Evolutionary conservation across 2,797 vertebrate species (phyloP).

Genomic region (Brachyalestes nurse): DNA sequence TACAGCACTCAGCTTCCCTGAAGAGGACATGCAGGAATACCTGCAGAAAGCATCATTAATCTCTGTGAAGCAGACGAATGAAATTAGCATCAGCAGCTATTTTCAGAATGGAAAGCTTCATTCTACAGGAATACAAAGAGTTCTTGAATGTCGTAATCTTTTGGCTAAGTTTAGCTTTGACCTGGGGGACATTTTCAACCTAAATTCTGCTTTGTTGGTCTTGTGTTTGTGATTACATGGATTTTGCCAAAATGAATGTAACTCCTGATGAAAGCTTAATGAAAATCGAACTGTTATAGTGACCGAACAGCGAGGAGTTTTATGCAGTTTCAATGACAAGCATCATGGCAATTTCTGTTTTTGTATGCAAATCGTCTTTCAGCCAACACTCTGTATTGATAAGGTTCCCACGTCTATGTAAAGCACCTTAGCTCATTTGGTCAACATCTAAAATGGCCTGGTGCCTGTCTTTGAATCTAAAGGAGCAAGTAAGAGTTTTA

Average conservation of each 20-base stretch:
- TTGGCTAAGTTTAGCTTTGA: slow-evolving; percentile 13
- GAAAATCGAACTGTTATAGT: slow-evolving; percentile 1
- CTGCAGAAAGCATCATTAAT: neutral
- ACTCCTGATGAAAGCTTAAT: slow-evolving; percentile 1
- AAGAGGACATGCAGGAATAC: slow-evolving; percentile 27
- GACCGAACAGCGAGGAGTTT: neutral
- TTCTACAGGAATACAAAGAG: slow-evolving; percentile 4
- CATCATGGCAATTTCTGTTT: slow-evolving; percentile 10
- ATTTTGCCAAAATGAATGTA: slow-evolving; percentile 10
- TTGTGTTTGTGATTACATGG: slow-evolving; percentile 33
- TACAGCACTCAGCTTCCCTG: neutral
- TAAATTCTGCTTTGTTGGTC: neutral
- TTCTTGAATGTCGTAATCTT: neutral
- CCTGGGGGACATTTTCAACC: neutral
- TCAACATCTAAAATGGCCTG: neutral
- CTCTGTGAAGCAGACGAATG: too few relatives aligned
- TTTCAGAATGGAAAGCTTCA: neutral
- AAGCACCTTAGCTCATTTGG: neutral
- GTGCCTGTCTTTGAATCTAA: neutral
- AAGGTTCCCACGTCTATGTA: slow-evolving; percentile 10
- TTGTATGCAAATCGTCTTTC: slow-evolving; percentile 39
- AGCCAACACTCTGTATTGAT: neutral
- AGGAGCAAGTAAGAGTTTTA: neutral
- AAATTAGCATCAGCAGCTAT: neutral
- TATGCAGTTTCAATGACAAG: slow-evolving; percentile 12